Conservation (phyloP, 2,888 invertebrate genomes). For the Temnothorax rugatulus region DNA sequence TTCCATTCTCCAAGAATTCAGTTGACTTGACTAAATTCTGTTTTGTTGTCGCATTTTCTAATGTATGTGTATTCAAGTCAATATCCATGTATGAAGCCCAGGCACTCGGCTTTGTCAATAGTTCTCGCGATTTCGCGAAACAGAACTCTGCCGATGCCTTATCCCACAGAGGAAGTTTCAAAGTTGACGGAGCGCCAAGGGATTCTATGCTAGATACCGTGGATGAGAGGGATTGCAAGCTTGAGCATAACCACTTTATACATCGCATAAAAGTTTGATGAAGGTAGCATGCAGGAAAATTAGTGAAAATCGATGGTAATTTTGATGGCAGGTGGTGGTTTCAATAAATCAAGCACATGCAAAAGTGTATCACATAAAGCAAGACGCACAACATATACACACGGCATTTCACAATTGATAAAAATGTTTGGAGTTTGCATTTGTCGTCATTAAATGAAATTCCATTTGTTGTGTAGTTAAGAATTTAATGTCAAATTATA, state of each 20-base stretch:
- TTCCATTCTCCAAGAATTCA: constrained; percentile 82
- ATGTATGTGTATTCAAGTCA: constrained; percentile 80
- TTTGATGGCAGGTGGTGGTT: neutral
- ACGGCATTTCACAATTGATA: neutral
- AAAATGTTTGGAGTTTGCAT: constrained; percentile 41
- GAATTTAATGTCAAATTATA: constrained; percentile 56
- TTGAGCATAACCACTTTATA: constrained; percentile 85
- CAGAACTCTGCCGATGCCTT: constrained; percentile 92
- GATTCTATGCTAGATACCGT: constrained; percentile 86
- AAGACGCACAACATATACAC: neutral
- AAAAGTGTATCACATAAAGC: neutral
- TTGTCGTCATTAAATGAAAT: constrained; percentile 35
- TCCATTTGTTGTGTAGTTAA: constrained; percentile 19
- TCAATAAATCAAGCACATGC: constrained; percentile 27
- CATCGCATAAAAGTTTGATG: neutral
- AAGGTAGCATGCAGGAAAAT: constrained; percentile 37
- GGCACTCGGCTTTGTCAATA: constrained; percentile 88
- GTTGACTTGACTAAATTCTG: constrained; percentile 82
- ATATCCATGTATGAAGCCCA: constrained; percentile 84
- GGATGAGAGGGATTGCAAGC: constrained; percentile 86
- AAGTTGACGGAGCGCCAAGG: constrained; percentile 85
- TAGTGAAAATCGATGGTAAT: constrained; percentile 1
- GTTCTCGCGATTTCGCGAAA: constrained; percentile 91
- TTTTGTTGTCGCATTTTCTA: constrained; percentile 79
- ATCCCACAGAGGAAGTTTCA: constrained; percentile 90